Percentiles rank a stretch among this genome's conserved stretches.
These are phyloP conservation scores for Ageneiosus marmoratus DNA, from an alignment of 2,113 vertebrate species.

Conservation along the genomic window DNA sequence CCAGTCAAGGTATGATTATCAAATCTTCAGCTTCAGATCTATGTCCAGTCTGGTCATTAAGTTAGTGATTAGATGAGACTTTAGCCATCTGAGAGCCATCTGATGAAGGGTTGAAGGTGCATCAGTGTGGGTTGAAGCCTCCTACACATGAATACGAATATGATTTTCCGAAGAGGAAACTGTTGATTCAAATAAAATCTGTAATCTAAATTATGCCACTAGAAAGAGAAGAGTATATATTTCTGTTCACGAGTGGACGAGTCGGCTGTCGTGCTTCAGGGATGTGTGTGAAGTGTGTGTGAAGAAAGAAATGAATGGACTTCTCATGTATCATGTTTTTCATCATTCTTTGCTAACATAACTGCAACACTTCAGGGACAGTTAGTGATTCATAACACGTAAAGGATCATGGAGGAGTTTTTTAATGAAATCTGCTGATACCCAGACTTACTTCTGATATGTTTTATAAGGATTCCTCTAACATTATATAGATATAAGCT, in stretches of 20 bases:
- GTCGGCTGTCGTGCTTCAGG: background rate
- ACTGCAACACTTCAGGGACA: background rate
- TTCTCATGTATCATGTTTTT: background rate
- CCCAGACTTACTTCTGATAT: no score
- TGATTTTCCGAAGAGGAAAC: constrained; percentile 17
- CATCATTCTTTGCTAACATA: background rate
- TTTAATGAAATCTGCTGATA: background rate
- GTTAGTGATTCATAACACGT: background rate
- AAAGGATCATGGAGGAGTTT: background rate
- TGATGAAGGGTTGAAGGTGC: constrained; percentile 27
- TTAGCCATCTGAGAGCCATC: constrained; percentile 8
- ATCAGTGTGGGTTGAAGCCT: constrained; percentile 28
- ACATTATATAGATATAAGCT: no score
- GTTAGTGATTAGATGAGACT: constrained; percentile 30
- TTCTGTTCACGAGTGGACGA: background rate
- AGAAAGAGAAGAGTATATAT: background rate
- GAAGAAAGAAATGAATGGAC: background rate
- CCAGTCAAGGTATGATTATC: background rate
- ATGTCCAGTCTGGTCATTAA: constrained; percentile 34
- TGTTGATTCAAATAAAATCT: background rate
- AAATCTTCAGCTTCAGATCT: background rate
- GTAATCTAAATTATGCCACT: background rate
- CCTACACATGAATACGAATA: constrained; percentile 39
- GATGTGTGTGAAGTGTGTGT: background rate
- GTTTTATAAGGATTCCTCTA: no score